A percentile compares a stretch with the other conserved stretches of the same genome.
phyloP scores from a whole-genome alignment of 1,140 invertebrate species.

The Ectropis grisescens region DNA sequence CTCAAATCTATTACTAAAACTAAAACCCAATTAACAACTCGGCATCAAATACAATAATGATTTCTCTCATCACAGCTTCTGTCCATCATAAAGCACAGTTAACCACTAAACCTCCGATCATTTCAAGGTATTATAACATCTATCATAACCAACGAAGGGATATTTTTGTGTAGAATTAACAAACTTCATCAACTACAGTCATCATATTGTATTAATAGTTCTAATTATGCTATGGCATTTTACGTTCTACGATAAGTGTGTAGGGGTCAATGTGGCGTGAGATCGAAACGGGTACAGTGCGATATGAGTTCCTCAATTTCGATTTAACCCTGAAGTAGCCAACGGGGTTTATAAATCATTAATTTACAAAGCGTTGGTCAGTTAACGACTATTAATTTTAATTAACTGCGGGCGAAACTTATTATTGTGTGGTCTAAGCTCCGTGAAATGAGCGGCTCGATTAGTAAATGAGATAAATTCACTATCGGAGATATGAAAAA shows the following conservation, averaged over 20 bases:
- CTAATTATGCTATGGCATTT: too few relatives aligned
- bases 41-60: conserved; percentile 17
- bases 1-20: too few relatives aligned
- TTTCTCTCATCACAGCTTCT: conserved; percentile 9
- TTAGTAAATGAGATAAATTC: conserved; percentile 1
- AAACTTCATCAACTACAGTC: too few relatives aligned
- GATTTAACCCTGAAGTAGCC: conserved; percentile 35
- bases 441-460: conserved; percentile 3
- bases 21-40: conserved; percentile 11
- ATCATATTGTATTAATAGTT: too few relatives aligned
- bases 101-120: too few relatives aligned
- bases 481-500: too few relatives aligned
- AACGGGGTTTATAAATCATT: conserved; percentile 37
- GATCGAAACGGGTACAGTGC: conserved; percentile 18
- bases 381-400: conserved; percentile 52
- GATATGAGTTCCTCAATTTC: conserved; percentile 20
- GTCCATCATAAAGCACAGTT: too few relatives aligned
- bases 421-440: conserved; percentile 13
- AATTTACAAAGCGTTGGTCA: conserved; percentile 37
- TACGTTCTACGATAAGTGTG: too few relatives aligned
- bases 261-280: too few relatives aligned
- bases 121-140: too few relatives aligned
- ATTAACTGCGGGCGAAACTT: conserved; percentile 42
- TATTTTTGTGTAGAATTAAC: too few relatives aligned
- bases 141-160: too few relatives aligned